Conservation (phyloP, 2,113 vertebrate species). For the Oreochromis niloticus region DNA sequence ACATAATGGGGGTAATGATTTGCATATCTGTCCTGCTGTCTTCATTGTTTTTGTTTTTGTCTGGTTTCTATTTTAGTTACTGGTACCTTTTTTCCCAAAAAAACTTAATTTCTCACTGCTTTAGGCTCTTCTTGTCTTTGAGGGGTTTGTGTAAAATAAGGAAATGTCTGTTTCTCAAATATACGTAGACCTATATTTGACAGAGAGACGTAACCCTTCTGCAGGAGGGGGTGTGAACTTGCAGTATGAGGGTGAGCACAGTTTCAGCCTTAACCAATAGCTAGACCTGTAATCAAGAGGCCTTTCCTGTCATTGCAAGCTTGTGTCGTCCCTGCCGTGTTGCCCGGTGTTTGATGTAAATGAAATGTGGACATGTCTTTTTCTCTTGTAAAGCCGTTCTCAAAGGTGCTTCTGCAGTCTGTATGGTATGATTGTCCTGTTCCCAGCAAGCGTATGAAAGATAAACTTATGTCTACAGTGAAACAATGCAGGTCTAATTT, state of each 20-base stretch:
- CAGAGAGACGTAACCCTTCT: neutral
- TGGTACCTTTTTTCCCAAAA: neutral
- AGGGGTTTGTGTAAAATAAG: neutral
- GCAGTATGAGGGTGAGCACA: constrained; percentile 23
- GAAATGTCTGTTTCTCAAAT: neutral
- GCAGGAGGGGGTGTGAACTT: constrained; percentile 8
- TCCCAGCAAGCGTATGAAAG: constrained; percentile 53
- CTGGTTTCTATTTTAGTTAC: constrained; percentile 1
- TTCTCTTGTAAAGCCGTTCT: constrained; percentile 19
- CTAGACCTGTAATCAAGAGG: constrained; percentile 56
- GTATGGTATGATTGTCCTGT: constrained; percentile 51
- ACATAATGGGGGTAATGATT: neutral
- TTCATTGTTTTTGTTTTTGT: neutral
- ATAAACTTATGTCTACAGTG: constrained; percentile 55
- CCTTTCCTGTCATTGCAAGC: constrained; percentile 60
- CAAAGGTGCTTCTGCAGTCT: constrained; percentile 69
- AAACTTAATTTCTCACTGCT: neutral
- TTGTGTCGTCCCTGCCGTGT: constrained; percentile 28
- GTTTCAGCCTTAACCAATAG: constrained; percentile 65
- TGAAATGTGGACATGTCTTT: neutral
- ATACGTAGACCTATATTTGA: neutral
- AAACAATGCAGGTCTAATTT: constrained; percentile 71
- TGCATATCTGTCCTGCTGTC: neutral
- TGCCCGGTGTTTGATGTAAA: constrained; percentile 34
- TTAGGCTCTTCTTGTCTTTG: neutral